Percentiles rank a stretch among this genome's conserved stretches.
Evolutionary conservation across 53 echinoderm and acorn worm genomes (phyloP).

Genomic region (Paelopatides confundens): DNA sequence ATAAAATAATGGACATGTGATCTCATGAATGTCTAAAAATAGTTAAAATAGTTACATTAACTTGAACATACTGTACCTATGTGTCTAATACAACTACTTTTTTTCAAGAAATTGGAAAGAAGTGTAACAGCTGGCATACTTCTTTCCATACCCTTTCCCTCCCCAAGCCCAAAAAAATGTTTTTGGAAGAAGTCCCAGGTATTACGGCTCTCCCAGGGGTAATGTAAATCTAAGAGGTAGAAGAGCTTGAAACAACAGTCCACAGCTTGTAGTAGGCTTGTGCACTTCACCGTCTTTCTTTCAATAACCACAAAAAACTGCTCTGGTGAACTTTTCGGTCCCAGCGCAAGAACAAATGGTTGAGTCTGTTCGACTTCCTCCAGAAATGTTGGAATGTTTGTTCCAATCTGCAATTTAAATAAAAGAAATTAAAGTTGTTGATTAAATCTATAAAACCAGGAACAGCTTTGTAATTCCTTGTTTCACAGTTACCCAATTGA

Average conservation of each 20-base stretch:
- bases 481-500: too few species aligned
- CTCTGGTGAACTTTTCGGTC: conserved; percentile 23
- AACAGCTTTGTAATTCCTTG: too few species aligned
- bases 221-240: conserved; percentile 46
- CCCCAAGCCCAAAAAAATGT: conserved; percentile 32
- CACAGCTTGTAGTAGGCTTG: too few species aligned
- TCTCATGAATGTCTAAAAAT: too few species aligned
- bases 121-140: too few species aligned
- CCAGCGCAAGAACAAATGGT: conserved; percentile 32
- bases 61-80: too few species aligned
- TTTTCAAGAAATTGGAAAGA: too few species aligned
- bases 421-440: too few species aligned
- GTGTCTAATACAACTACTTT: too few species aligned
- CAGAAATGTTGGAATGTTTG: conserved; percentile 1
- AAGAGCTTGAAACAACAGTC: conserved; percentile 36
- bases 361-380: conserved; percentile 13
- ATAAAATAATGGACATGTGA: too few species aligned
- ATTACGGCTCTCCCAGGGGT: conserved; percentile 36
- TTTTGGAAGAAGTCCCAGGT: conserved; percentile 50
- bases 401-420: conserved; percentile 33
- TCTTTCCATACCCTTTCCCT: conserved; percentile 9
- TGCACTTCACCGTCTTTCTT: conserved; percentile 10
- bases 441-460: too few species aligned
- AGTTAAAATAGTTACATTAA: too few species aligned
- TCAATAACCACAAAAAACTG: conserved; percentile 48